Conservation (phyloP, 2,797 vertebrate species). For the Anas capensis region DNA sequence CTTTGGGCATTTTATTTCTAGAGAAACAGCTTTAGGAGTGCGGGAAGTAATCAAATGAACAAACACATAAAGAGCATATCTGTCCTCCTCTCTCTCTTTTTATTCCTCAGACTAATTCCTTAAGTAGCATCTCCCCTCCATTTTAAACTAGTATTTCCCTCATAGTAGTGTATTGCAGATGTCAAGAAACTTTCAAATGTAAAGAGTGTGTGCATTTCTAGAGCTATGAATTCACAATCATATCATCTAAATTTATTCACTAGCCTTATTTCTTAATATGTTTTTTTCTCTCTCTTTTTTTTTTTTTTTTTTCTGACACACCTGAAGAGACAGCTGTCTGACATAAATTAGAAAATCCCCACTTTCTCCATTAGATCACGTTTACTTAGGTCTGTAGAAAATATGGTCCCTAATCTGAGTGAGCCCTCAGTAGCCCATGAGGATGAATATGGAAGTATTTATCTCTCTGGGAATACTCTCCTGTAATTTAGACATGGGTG, state of each 20-base stretch:
- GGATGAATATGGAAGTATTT: fast-evolving
- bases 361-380: not conserved
- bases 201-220: not conserved
- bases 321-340: not conserved
- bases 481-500: not conserved
- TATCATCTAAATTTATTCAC: not conserved
- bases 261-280: not conserved
- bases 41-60: not conserved
- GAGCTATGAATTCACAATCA: not conserved
- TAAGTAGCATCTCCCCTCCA: not conserved
- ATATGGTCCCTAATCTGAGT: not conserved
- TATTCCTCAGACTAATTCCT: not conserved
- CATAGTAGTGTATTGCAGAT: not conserved
- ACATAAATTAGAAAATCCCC: not conserved
- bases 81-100: not conserved
- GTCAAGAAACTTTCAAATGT: too few relatives aligned
- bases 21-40: not conserved
- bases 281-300: not conserved
- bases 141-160: not conserved
- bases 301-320: not conserved
- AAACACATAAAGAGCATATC: not conserved
- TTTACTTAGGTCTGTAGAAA: not conserved
- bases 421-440: not conserved
- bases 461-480: not conserved
- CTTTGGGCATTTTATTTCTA: not conserved